Conservation (phyloP, 2,113 vertebrate genomes). For the Phoenicopterus ruber region DNA sequence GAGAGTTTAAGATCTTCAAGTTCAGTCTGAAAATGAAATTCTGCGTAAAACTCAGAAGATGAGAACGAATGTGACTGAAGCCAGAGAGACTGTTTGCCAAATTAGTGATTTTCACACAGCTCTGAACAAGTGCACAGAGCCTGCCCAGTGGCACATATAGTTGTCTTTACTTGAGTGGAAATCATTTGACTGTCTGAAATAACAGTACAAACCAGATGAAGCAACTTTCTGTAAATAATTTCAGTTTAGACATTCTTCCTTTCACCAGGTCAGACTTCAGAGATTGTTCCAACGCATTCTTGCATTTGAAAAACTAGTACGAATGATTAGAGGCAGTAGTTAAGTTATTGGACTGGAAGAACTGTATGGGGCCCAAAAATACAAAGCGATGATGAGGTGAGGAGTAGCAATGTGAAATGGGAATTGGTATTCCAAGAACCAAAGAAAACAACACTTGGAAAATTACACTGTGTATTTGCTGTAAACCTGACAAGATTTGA, state of each 20-base stretch:
- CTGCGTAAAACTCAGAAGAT: neutral
- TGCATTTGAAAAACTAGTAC: neutral
- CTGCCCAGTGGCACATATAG: neutral
- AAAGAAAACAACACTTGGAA: neutral
- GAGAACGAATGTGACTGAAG: neutral
- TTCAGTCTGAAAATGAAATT: neutral
- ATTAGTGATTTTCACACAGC: neutral
- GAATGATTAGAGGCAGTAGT: rapidly evolving
- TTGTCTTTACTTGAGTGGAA: neutral
- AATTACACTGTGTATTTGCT: neutral
- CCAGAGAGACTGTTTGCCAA: neutral
- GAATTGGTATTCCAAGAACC: neutral
- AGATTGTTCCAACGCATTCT: neutral
- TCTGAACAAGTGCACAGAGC: neutral
- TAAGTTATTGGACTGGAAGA: neutral
- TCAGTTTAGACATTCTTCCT: neutral
- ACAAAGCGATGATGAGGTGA: neutral
- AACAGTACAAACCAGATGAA: neutral
- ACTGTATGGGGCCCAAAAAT: neutral
- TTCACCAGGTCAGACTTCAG: neutral
- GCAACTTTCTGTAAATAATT: neutral
- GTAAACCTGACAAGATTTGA: neutral
- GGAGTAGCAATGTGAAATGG: neutral
- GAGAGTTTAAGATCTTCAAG: neutral
- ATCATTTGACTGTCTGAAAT: neutral